Conservation (phyloP, 2,797 vertebrate genomes). For the Borostomias antarcticus region DNA sequence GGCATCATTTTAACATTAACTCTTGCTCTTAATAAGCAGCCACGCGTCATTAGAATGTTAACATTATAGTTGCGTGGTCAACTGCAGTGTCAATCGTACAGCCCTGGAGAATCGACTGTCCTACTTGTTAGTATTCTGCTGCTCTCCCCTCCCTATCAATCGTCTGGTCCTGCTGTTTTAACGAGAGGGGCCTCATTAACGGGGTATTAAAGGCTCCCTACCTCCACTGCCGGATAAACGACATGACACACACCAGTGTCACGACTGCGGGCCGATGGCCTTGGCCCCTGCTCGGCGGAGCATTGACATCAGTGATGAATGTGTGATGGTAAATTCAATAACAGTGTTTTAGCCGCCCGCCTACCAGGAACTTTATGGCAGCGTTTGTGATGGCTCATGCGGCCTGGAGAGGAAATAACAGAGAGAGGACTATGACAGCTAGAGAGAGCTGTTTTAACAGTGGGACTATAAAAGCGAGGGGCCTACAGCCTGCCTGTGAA, state of each 20-base stretch:
- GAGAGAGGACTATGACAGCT: no score
- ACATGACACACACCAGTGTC: constrained; percentile 44
- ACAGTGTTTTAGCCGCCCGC: constrained; percentile 22
- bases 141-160: constrained; percentile 42
- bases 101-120: no score
- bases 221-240: constrained; percentile 33
- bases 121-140: constrained; percentile 46
- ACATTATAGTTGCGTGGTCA: no score
- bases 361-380: not conserved
- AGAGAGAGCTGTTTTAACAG: no score
- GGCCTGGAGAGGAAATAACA: not conserved
- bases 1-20: no score
- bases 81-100: no score
- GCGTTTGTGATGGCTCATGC: not conserved
- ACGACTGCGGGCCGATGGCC: constrained; percentile 31
- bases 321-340: constrained; percentile 39
- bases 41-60: no score
- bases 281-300: not conserved
- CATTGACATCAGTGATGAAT: constrained; percentile 51
- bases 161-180: constrained; percentile 26
- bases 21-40: no score
- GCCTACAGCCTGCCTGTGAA: no score
- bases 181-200: constrained; percentile 52
- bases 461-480: no score
- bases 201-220: constrained; percentile 30